A percentile compares a stretch with the other conserved stretches of the same genome.
These are phyloP conservation scores for Palythoa heliodiscus DNA, from an alignment of 92 coral and sea anemone genomes.

Conservation along the genomic window DNA sequence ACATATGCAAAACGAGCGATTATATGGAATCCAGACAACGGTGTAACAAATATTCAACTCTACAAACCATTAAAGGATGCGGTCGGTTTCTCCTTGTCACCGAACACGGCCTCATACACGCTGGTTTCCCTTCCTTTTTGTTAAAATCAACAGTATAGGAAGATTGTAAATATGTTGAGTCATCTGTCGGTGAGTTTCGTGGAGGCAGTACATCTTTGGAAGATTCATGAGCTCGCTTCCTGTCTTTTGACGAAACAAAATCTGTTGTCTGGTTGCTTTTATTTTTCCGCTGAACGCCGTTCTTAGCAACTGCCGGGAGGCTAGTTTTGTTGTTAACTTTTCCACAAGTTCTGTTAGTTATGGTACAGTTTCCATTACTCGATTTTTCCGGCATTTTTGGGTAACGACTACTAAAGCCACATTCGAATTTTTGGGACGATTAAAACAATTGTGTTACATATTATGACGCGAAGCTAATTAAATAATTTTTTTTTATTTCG, in stretches of 20 bases:
- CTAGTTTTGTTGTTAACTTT: conserved; percentile 19
- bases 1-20: too few relatives aligned
- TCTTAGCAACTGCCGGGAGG: conserved; percentile 9
- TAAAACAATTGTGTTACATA: background rate
- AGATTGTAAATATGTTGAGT: conserved; percentile 38
- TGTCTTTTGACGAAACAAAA: conserved; percentile 20
- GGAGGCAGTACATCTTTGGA: conserved; percentile 33
- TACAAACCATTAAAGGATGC: conserved; percentile 86
- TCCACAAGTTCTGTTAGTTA: background rate
- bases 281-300: conserved; percentile 4
- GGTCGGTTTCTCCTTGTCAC: conserved; percentile 85
- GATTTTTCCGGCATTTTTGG: conserved; percentile 23
- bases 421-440: background rate
- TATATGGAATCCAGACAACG: background rate
- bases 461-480: background rate
- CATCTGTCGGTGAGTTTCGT: conserved; percentile 21
- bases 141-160: conserved; percentile 85
- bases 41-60: background rate
- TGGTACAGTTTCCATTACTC: background rate
- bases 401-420: background rate
- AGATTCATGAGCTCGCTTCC: conserved; percentile 38
- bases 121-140: conserved; percentile 72
- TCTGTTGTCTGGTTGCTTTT: background rate
- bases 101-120: conserved; percentile 75
- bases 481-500: background rate